Conservation (phyloP, 2,797 vertebrate species). For the Garrulus glandarius region DNA sequence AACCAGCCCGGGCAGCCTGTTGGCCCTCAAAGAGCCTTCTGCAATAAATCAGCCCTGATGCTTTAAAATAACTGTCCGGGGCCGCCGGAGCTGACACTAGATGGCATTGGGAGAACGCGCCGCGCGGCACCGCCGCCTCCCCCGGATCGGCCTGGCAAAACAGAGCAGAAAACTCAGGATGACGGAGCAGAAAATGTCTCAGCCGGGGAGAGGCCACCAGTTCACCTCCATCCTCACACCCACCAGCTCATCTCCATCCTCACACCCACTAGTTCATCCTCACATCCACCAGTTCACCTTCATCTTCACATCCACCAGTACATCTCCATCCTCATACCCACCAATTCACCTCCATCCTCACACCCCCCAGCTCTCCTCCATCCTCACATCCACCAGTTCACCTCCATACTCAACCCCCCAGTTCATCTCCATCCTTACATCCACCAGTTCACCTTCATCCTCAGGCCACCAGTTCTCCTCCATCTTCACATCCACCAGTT, state of each 20-base stretch:
- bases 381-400: fast-evolving
- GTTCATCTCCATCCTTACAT: fast-evolving
- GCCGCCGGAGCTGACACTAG: neutral
- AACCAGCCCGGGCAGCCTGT: neutral
- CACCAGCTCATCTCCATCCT: neutral
- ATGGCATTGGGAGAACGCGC: conserved; percentile 50
- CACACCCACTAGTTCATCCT: neutral
- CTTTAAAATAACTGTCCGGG: neutral
- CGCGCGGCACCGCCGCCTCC: neutral
- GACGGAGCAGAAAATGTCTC: conserved; percentile 67
- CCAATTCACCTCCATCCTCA: neutral
- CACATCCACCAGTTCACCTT: fast-evolving
- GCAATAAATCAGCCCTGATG: conserved; percentile 20
- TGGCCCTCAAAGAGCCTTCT: neutral
- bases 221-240: neutral
- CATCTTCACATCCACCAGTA: fast-evolving
- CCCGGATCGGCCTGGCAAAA: conserved; percentile 21
- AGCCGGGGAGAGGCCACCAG: neutral
- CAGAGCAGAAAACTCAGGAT: conserved; percentile 46
- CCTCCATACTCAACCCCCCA: fast-evolving
- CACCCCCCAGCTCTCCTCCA: fast-evolving
- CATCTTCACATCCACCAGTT: neutral
- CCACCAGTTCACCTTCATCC: neutral
- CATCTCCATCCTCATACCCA: neutral
- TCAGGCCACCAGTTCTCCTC: neutral